Base-by-base conservation (phyloP, 2,888 invertebrate genomes). In the Tillus elongatus region DNA sequence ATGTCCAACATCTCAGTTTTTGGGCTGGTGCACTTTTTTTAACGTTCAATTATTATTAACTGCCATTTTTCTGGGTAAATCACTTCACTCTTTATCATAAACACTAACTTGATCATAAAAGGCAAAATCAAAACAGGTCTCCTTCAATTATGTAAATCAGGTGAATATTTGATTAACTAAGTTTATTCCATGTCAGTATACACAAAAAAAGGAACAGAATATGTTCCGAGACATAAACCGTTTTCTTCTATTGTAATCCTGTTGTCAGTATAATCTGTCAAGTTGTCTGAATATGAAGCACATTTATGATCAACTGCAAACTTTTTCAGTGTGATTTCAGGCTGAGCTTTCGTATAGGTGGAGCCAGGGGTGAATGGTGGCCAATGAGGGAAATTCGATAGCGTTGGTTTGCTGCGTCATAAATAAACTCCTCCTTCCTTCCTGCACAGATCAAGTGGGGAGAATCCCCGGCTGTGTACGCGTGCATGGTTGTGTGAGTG, bases 1-100 rank as follows among this genome's bases (percentile, higher is more conserved):
- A 90, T 88, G 77, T 90, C 90, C 72, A 90, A 77, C 90, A 90
- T 90, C 60, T 57, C 44, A 43, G 40, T 35, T 33, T n/a, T 28
- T 30, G n/a, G n/a, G n/a, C n/a, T n/a, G n/a, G n/a, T n/a, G n/a
- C n/a, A n/a, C n/a, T n/a, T n/a, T n/a, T n/a, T n/a, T n/a, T n/a
- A n/a, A n/a, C n/a, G n/a, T n/a, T n/a, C n/a, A n/a, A n/a, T n/a
- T n/a, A n/a, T n/a, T n/a, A n/a, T n/a, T n/a, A n/a, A n/a, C n/a
- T n/a, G n/a, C n/a, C n/a, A n/a, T n/a, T n/a, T n/a, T n/a, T n/a
- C n/a, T n/a, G n/a, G n/a, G n/a, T n/a, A n/a, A n/a, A n/a, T n/a
- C n/a, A n/a, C n/a, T n/a, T n/a, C n/a, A n/a, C n/a, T n/a, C n/a
- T n/a, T n/a, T n/a, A n/a, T n/a, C n/a, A n/a, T n/a, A n/a, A n/a